Conservation (phyloP, 2,113 vertebrate species). For the Puffinus mauretanicus region DNA sequence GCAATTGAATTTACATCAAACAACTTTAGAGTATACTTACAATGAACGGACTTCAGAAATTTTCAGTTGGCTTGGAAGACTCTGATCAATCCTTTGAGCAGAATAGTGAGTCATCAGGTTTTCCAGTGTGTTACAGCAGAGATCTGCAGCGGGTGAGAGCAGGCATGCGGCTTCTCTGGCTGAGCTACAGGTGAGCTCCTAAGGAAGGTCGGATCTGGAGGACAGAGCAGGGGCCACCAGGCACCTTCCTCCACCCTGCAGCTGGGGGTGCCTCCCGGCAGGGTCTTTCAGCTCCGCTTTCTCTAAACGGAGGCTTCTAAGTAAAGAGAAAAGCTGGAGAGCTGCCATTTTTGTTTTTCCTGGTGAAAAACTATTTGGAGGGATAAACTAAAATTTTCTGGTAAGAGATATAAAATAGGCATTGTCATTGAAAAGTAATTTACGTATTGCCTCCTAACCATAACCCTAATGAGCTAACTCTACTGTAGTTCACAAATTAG, state of each 20-base stretch:
- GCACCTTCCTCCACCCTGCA: background rate
- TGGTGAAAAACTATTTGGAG: background rate
- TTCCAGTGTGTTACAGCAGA: background rate
- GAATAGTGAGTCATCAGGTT: accelerated
- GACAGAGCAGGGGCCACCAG: background rate
- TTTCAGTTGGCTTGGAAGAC: background rate
- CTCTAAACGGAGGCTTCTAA: background rate
- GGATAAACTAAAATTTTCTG: background rate
- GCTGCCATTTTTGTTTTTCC: background rate
- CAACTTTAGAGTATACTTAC: background rate
- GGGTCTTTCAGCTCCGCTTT: background rate
- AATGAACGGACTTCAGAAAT: background rate
- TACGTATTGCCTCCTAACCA: background rate
- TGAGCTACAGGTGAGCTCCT: background rate
- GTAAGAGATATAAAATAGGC: background rate
- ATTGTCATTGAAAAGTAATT: background rate
- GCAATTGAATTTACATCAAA: background rate
- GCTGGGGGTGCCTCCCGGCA: background rate
- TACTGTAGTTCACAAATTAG: background rate
- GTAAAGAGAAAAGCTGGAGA: background rate
- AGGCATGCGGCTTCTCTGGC: background rate
- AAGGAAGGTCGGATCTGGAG: background rate
- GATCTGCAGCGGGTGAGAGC: background rate
- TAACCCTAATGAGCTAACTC: background rate
- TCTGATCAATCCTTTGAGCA: background rate